These are phyloP conservation scores for Kuschelorhynchus macadamiae DNA, from an alignment of 2,888 invertebrate species.

Conservation along the genomic window DNA sequence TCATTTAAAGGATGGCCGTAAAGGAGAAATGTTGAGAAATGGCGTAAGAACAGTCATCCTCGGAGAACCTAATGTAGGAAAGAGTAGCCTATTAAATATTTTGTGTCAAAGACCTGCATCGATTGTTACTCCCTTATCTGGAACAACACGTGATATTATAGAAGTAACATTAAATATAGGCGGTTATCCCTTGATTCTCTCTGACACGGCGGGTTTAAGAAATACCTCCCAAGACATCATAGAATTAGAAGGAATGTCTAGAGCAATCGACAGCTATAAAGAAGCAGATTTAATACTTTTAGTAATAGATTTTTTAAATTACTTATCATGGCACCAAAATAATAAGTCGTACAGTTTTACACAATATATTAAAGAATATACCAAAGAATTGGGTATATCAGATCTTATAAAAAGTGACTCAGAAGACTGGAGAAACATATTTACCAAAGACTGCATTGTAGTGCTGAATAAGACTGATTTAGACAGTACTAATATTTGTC, in stretches of 20 bases:
- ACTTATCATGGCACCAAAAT: slow-evolving; percentile 51
- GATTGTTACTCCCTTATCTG: slow-evolving; percentile 86
- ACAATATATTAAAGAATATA: slow-evolving; percentile 64
- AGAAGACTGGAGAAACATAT: too few species aligned
- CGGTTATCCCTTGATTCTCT: slow-evolving; percentile 83
- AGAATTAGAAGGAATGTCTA: slow-evolving; percentile 76
- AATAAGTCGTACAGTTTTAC: slow-evolving; percentile 53
- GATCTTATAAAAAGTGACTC: slow-evolving; percentile 44
- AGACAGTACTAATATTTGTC: slow-evolving; percentile 43
- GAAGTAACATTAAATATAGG: slow-evolving; percentile 80
- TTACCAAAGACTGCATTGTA: slow-evolving; percentile 67
- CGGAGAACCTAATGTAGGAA: slow-evolving; percentile 92
- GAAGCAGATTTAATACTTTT: slow-evolving; percentile 59
- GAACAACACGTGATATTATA: slow-evolving; percentile 90
- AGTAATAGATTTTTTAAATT: slow-evolving; percentile 58
- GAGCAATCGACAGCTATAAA: slow-evolving; percentile 57
- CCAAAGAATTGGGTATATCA: slow-evolving; percentile 57
- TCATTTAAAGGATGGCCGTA: slow-evolving; percentile 78
- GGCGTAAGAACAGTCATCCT: slow-evolving; percentile 83
- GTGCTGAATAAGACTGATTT: slow-evolving; percentile 79
- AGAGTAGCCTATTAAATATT: slow-evolving; percentile 86
- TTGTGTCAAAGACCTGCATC: slow-evolving; percentile 83
- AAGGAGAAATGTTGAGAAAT: slow-evolving; percentile 80
- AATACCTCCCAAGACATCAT: slow-evolving; percentile 75
- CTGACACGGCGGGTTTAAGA: slow-evolving; percentile 89